Conservation (phyloP, 2,113 vertebrate genomes). For the Perognathus longimembris region DNA sequence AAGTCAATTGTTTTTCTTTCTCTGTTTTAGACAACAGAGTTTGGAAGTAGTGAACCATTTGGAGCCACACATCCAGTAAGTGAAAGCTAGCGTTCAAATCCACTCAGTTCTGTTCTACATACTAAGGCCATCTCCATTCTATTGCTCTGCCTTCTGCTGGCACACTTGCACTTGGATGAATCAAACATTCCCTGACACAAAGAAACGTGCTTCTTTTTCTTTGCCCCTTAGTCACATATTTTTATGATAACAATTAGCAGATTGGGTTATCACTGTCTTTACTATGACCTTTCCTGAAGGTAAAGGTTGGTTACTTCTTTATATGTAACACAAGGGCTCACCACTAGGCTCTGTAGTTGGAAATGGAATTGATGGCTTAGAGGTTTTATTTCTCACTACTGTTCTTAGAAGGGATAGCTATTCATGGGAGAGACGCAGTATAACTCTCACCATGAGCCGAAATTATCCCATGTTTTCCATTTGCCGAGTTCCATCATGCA, state of each 20-base stretch:
- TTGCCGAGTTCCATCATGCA: background rate
- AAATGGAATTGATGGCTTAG: background rate
- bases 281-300: background rate
- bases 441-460: background rate
- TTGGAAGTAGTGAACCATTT: no score
- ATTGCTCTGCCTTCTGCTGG: background rate
- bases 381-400: background rate
- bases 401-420: background rate
- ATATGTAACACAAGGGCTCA: background rate
- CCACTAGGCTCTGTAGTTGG: background rate
- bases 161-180: background rate
- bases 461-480: slow-evolving; percentile 28
- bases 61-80: background rate
- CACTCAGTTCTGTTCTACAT: background rate
- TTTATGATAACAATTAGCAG: background rate
- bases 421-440: background rate
- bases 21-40: background rate
- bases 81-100: background rate
- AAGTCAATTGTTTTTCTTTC: background rate
- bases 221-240: background rate
- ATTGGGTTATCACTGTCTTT: background rate
- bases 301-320: background rate
- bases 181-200: background rate
- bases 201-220: background rate
- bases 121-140: background rate